Percentiles rank a stretch among this genome's conserved stretches.
Evolutionary conservation across 2,797 vertebrate genomes (phyloP).

Genomic region (Chromobotia macracanthus): DNA sequence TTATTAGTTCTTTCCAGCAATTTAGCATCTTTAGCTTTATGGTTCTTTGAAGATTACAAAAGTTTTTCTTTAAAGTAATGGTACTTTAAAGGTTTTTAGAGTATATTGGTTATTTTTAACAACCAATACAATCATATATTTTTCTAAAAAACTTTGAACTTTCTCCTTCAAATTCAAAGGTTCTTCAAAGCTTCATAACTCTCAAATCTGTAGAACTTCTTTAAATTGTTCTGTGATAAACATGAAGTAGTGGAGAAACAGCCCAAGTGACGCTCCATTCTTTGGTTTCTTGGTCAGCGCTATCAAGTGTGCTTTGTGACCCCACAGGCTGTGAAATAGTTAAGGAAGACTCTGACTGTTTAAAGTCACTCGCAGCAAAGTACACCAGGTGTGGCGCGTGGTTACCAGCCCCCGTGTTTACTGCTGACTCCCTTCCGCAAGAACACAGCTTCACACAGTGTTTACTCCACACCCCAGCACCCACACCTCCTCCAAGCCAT

Average conservation of each 20-base stretch:
- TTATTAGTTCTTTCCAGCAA: no score
- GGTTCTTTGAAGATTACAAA: no score
- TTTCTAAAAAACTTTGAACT: no score
- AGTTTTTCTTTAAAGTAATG: no score
- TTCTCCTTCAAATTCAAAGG: no score
- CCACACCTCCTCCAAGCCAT: conserved; percentile 62
- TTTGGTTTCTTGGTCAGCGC: conserved; percentile 17
- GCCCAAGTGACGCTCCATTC: background rate
- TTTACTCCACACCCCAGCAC: conserved; percentile 51
- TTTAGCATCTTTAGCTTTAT: no score
- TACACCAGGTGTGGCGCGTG: conserved; percentile 83
- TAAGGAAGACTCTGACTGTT: conserved; percentile 75
- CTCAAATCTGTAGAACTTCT: no score
- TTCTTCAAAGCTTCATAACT: no score
- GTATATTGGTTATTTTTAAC: no score
- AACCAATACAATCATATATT: no score
- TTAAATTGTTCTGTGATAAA: background rate
- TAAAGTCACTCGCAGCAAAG: conserved; percentile 75
- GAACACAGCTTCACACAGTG: conserved; percentile 62
- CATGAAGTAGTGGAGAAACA: background rate
- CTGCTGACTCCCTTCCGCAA: conserved; percentile 82
- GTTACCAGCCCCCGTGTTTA: conserved; percentile 84
- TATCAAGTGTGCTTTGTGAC: no score
- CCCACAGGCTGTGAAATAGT: conserved; percentile 68
- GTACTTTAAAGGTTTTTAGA: no score